Conservation (phyloP, 2,113 vertebrate species). For the Porphyrio hochstetteri region DNA sequence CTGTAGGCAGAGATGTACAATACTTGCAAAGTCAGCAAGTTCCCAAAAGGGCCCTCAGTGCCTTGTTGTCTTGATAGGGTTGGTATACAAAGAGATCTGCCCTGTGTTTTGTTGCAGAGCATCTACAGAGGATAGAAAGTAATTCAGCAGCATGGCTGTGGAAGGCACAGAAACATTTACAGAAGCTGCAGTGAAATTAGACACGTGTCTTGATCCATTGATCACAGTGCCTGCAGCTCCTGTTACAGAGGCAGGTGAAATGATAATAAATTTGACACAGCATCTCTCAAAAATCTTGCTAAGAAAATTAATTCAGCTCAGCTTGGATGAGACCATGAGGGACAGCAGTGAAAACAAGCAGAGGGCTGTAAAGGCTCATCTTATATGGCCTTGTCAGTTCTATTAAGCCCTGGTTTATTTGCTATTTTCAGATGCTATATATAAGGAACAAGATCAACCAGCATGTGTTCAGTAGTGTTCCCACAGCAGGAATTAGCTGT, state of each 20-base stretch:
- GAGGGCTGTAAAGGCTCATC: not conserved
- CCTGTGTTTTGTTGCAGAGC: not conserved
- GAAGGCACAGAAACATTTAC: not conserved
- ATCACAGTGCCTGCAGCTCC: not conserved
- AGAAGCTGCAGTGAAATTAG: constrained; percentile 22
- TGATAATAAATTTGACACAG: constrained; percentile 33
- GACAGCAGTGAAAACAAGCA: not conserved
- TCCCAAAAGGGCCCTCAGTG: not conserved
- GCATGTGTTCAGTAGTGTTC: not conserved
- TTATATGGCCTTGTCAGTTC: not conserved
- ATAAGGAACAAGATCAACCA: not conserved
- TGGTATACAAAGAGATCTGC: not conserved
- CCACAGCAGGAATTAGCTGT: not conserved
- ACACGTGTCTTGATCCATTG: not conserved
- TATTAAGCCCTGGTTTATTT: not conserved
- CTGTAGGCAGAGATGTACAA: not conserved
- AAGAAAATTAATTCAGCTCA: constrained; percentile 32
- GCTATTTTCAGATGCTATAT: not conserved
- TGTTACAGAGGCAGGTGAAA: not conserved
- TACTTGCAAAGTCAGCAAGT: not conserved
- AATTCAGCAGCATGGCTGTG: not conserved
- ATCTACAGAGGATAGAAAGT: not conserved
- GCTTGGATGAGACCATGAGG: not conserved
- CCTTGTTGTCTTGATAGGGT: not conserved
- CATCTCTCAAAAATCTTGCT: constrained; percentile 22